Conservation (phyloP, 2,113 vertebrate species). For the Aphelocoma coerulescens region DNA sequence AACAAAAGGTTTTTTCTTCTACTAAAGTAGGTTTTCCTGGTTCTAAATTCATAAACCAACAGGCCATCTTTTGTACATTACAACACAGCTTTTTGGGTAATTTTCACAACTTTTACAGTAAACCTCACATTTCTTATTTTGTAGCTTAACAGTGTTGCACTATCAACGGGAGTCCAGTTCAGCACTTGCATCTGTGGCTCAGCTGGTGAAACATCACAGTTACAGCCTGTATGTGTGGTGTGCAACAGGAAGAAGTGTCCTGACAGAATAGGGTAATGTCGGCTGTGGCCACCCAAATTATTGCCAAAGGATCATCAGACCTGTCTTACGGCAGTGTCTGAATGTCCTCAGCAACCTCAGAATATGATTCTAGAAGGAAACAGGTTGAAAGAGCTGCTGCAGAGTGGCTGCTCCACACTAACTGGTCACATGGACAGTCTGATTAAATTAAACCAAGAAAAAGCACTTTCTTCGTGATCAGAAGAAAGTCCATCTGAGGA, state of each 20-base stretch:
- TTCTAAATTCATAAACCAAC: background rate
- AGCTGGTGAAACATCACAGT: background rate
- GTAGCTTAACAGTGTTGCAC: background rate
- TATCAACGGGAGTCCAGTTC: background rate
- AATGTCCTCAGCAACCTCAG: background rate
- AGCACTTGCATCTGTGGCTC: background rate
- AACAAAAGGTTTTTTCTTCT: background rate
- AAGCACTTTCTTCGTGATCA: background rate
- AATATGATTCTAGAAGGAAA: background rate
- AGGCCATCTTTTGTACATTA: background rate
- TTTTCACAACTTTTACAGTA: background rate
- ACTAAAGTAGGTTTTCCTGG: background rate
- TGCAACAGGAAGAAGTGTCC: background rate
- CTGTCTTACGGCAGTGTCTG: background rate
- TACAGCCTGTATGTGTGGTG: background rate
- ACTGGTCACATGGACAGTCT: background rate
- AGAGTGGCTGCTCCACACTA: background rate
- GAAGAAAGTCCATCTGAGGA: background rate
- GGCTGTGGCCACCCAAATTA: background rate
- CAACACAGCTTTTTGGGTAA: background rate
- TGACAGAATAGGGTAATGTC: background rate
- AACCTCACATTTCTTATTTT: background rate
- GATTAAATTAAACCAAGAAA: background rate
- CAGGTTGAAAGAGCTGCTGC: background rate
- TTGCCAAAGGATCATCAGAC: background rate